These are phyloP conservation scores for Austrofundulus limnaeus DNA, from an alignment of 2,113 vertebrate species.

Conservation along the genomic window DNA sequence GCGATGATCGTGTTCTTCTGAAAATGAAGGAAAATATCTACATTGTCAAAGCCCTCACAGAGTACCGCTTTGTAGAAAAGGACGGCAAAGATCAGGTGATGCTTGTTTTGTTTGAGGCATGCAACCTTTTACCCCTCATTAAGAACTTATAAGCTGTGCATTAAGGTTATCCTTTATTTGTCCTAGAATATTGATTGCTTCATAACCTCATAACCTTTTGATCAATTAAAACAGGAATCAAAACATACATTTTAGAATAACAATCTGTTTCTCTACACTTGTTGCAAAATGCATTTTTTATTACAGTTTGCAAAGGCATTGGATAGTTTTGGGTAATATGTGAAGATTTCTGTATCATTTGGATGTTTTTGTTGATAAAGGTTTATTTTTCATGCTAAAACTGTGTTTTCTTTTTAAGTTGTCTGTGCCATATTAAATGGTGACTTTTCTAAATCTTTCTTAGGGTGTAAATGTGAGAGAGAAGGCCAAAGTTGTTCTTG, in stretches of 20 bases:
- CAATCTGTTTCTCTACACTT: neutral
- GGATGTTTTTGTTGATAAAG: neutral
- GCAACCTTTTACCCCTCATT: neutral
- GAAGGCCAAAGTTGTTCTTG: constrained; percentile 88
- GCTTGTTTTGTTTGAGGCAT: neutral
- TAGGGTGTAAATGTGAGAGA: constrained; percentile 88
- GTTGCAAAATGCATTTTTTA: accelerated
- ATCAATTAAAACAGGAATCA: neutral
- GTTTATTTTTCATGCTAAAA: neutral
- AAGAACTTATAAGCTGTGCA: neutral
- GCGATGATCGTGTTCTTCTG: constrained; percentile 87
- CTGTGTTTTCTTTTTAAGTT: neutral
- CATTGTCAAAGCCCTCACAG: constrained; percentile 87
- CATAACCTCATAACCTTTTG: neutral
- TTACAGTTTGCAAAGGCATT: neutral
- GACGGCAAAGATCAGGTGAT: constrained; percentile 90
- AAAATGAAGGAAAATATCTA: constrained; percentile 90
- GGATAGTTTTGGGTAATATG: neutral
- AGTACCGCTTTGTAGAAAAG: constrained; percentile 88
- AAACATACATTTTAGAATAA: neutral
- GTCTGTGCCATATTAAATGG: neutral
- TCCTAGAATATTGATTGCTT: neutral
- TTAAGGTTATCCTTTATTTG: neutral
- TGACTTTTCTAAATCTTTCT: constrained; percentile 9
- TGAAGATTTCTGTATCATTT: neutral